Evolutionary conservation across 2,113 vertebrate species (phyloP).

Genomic region (Menura novaehollandiae): DNA sequence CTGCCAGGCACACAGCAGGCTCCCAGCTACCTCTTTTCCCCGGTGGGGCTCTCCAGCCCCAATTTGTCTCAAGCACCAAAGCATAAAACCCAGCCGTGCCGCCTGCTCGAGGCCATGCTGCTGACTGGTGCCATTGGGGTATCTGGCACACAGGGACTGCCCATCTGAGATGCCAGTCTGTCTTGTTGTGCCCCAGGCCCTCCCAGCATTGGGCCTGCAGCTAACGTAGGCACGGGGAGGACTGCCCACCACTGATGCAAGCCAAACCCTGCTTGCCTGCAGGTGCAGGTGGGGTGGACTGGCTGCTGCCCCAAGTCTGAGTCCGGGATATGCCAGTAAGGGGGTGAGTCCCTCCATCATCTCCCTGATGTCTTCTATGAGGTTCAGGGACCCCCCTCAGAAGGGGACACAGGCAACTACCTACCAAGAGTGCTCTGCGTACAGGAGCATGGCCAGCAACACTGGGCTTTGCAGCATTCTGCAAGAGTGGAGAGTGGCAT

Average conservation of each 20-base stretch:
- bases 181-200: fast-evolving
- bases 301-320: not conserved
- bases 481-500: too few species aligned
- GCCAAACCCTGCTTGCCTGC: too few species aligned
- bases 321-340: not conserved
- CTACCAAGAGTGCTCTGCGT: not conserved
- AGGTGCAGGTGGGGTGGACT: not conserved
- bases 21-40: fast-evolving
- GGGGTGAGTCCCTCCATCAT: not conserved
- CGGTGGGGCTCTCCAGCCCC: not conserved
- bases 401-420: fast-evolving
- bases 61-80: not conserved
- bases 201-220: not conserved
- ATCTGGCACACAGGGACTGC: too few species aligned
- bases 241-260: too few species aligned
- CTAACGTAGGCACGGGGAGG: fast-evolving
- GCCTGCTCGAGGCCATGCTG: not conserved
- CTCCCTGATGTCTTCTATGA: not conserved
- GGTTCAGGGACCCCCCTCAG: fast-evolving
- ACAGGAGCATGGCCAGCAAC: fast-evolving
- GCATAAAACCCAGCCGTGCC: fast-evolving
- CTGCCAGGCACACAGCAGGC: too few species aligned
- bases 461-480: not conserved
- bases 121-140: not conserved
- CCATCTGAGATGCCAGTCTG: too few species aligned